Evolutionary conservation across 1,140 invertebrate species (phyloP), one percentile per base, ranked within the genome.

Genomic region (Meteorus sp.): DNA sequence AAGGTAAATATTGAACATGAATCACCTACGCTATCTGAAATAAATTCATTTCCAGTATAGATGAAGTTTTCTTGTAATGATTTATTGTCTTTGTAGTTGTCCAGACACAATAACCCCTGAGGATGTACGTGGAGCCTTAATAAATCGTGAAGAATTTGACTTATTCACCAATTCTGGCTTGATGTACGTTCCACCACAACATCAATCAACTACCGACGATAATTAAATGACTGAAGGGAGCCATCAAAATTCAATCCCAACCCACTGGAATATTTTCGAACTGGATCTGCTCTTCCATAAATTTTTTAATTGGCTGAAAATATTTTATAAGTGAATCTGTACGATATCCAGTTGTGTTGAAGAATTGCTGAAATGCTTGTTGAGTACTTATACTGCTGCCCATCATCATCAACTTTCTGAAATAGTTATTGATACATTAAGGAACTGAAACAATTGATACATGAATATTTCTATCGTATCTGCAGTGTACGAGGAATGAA

Each of bases 81-180:
- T 35, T 43, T 52, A n/a, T 57, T 67, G 65, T 51, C 62, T 66
- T 68, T 56, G 31, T 37, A 68, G 63, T 35, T 64, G 37, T 58
- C 65, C 67, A 19, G 59, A 65, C 19, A 23, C 54, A 2, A 70
- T 78, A 19, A 62, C 52, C 23, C 15, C 68, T 27, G 65, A 72
- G 29, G 77, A 80, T 45, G 71, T 80, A 6, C 68, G 65, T 54
- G 48, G 45, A 19, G 78, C 75, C 20, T 57, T 80, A 8, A 43
- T 56, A 1, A 70, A 35, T 52, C 70, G 72, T 8, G 73, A 79
- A 44, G 76, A 78, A 61, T 79, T 79, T 37, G 72, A 79, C 31
- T 64, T 79, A 41, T 77, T 80, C 44, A 79, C 77, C 15, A 79
- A 79, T 61, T 64, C 58, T 20, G 76, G 76, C 13, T 51, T 79